These are phyloP conservation scores for Gallinago stenura DNA, from an alignment of 2,797 vertebrate species.

Conservation along the genomic window DNA sequence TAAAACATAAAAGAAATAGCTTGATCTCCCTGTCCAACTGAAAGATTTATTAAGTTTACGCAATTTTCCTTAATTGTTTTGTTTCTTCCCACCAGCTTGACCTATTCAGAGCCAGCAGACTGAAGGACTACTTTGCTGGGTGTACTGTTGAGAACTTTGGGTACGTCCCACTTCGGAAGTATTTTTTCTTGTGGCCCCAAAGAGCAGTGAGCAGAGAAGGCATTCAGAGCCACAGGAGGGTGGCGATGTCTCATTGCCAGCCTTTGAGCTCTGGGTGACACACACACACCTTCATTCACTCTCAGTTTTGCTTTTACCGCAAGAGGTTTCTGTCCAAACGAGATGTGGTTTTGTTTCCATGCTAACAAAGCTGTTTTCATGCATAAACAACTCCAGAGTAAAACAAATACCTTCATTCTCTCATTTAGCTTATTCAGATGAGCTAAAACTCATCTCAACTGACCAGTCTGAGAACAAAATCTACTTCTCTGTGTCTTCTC, in stretches of 20 bases:
- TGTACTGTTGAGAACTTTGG: constrained; percentile 62
- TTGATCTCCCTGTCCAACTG: neutral
- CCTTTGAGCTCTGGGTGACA: neutral
- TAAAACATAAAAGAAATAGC: neutral
- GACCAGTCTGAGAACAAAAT: neutral
- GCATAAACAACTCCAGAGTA: neutral
- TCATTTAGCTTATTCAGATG: neutral
- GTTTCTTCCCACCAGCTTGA: constrained; percentile 52
- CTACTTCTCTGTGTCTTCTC: neutral
- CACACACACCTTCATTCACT: neutral
- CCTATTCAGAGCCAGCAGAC: neutral
- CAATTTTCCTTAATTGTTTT: neutral
- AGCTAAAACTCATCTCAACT: neutral
- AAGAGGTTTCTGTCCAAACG: neutral
- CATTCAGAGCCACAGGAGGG: neutral
- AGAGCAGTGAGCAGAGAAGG: neutral
- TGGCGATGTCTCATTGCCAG: neutral
- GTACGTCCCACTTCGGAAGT: neutral
- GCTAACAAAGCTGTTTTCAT: neutral
- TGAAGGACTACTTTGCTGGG: constrained; percentile 30
- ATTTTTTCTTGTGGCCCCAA: neutral
- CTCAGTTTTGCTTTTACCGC: neutral
- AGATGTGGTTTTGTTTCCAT: neutral
- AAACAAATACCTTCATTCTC: neutral
- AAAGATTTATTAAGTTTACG: neutral